phyloP scores from a whole-genome alignment of 1,140 invertebrate species.

The Mamestra configurata region DNA sequence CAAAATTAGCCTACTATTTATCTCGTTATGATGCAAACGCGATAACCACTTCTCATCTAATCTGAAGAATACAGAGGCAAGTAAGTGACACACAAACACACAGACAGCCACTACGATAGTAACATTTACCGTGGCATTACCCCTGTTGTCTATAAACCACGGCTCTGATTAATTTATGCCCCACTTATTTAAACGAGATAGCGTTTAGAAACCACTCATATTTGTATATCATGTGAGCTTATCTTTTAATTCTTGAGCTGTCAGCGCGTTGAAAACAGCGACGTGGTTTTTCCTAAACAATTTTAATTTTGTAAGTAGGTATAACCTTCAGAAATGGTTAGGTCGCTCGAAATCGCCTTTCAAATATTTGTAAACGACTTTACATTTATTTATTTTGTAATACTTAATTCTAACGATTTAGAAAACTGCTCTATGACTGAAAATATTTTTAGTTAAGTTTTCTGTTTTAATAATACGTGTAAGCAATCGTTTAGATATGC shows the following conservation, averaged over 20 bases:
- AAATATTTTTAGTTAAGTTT: neutral
- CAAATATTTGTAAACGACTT: neutral
- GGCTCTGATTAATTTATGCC: conserved; percentile 84
- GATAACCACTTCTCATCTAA: conserved; percentile 27
- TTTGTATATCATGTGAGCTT: conserved; percentile 81
- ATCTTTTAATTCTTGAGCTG: conserved; percentile 86
- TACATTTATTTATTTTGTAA: conserved; percentile 15
- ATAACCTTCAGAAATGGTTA: conserved; percentile 8
- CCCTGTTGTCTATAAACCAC: conserved; percentile 79
- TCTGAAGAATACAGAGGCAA: conserved; percentile 48
- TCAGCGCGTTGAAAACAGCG: conserved; percentile 65
- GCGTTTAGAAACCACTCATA: conserved; percentile 78
- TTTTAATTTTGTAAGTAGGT: neutral
- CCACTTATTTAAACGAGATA: conserved; percentile 84
- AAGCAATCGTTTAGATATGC: conserved; percentile 25
- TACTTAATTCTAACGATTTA: conserved; percentile 29
- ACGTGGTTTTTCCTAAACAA: conserved; percentile 66
- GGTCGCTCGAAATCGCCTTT: conserved; percentile 29
- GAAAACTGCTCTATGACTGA: neutral
- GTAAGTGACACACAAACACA: conserved; percentile 47
- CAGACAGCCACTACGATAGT: conserved; percentile 66
- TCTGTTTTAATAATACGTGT: neutral
- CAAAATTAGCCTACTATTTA: neutral
- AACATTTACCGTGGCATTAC: conserved; percentile 84
- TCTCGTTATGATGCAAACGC: conserved; percentile 25